Conservation (phyloP, 2,888 invertebrate species). For the Rhagonycha lutea region DNA sequence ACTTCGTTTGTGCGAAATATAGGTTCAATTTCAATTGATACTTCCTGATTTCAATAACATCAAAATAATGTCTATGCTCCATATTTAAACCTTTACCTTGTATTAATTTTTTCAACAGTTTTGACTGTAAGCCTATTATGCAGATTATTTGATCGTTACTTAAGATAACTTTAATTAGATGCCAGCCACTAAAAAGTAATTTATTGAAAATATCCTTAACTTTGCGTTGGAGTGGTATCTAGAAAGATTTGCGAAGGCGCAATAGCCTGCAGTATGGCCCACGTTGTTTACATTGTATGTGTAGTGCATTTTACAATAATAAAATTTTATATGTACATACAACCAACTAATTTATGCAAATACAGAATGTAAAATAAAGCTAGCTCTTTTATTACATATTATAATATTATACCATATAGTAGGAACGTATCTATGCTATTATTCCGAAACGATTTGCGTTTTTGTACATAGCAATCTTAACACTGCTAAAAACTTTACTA, state of each 20-base stretch:
- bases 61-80: too few species aligned
- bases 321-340: background rate
- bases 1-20: too few species aligned
- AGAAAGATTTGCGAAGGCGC: slow-evolving; percentile 31
- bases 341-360: background rate
- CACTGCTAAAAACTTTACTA: too few species aligned
- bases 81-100: too few species aligned
- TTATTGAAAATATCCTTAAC: background rate
- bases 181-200: background rate
- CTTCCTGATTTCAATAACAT: too few species aligned
- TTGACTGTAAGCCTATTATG: background rate
- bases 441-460: background rate
- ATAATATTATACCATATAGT: too few species aligned
- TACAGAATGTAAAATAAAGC: background rate
- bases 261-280: slow-evolving; percentile 34
- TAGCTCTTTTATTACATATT: background rate
- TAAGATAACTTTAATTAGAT: background rate
- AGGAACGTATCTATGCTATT: too few species aligned
- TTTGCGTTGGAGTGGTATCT: slow-evolving; percentile 33
- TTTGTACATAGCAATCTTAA: background rate
- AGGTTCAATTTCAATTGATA: too few species aligned
- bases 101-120: background rate
- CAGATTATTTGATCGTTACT: background rate
- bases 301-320: background rate
- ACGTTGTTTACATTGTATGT: slow-evolving; percentile 18